These are phyloP conservation scores for Delia radicum DNA, from an alignment of 1,140 invertebrate species.

Conservation along the genomic window DNA sequence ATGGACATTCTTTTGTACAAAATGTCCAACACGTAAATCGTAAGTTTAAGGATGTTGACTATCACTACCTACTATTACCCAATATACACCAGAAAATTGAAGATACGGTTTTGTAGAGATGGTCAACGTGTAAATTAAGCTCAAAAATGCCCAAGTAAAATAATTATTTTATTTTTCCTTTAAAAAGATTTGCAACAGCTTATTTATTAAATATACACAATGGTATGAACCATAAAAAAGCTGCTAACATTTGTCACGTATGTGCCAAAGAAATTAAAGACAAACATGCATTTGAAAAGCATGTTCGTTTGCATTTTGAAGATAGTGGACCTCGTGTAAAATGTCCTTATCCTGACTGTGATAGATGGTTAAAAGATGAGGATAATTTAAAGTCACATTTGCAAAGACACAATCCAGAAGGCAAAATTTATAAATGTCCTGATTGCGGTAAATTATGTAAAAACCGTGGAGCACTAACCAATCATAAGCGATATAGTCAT, in stretches of 20 bases:
- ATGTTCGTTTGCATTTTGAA: constrained; percentile 53
- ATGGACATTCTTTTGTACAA: constrained; percentile 42
- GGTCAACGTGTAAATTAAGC: too few relatives aligned
- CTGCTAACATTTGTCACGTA: constrained; percentile 49
- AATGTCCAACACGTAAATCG: constrained; percentile 49
- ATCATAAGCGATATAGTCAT: constrained; percentile 50
- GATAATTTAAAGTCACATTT: constrained; percentile 49
- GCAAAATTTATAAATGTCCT: constrained; percentile 43
- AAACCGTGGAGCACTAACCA: constrained; percentile 44
- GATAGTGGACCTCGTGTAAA: constrained; percentile 51
- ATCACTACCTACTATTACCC: too few relatives aligned
- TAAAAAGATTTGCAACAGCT: constrained; percentile 44
- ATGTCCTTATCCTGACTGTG: constrained; percentile 47
- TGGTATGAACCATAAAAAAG: constrained; percentile 46
- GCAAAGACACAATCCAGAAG: constrained; percentile 46
- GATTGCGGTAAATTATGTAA: constrained; percentile 51
- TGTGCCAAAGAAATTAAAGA: constrained; percentile 51
- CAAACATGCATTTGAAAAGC: constrained; percentile 49
- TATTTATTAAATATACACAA: constrained; percentile 49
- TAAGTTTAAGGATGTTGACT: too few relatives aligned
- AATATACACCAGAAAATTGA: too few relatives aligned
- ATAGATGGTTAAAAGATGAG: constrained; percentile 51
- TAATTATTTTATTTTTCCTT: not conserved
- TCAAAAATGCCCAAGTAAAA: too few relatives aligned
- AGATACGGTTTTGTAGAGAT: too few relatives aligned